Evolutionary conservation across 1,140 invertebrate species (phyloP).

Genomic region (Pygmarrhopalites habei): DNA sequence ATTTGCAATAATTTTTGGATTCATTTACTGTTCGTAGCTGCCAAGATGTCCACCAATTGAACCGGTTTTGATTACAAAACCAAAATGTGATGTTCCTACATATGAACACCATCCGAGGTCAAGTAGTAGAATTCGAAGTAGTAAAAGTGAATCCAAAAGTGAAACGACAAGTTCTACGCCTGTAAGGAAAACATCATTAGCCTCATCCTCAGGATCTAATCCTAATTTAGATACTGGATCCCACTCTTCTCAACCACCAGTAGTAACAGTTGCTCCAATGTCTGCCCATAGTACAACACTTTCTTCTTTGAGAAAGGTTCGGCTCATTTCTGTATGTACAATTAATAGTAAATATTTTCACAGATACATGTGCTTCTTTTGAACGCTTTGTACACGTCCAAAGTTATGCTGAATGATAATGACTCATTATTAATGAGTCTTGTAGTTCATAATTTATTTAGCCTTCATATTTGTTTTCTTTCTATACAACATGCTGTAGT

Average conservation of each 20-base stretch:
- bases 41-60: constrained; percentile 37
- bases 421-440: too few species aligned
- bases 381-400: too few species aligned
- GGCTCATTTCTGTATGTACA: neutral
- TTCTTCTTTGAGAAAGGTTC: constrained; percentile 12
- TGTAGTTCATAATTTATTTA: neutral
- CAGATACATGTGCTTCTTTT: neutral
- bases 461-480: too few species aligned
- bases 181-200: constrained; percentile 7
- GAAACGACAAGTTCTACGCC: neutral
- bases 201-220: too few species aligned
- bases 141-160: neutral
- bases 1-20: too few species aligned
- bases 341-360: too few species aligned
- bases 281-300: constrained; percentile 22
- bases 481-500: too few species aligned
- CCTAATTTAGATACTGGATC: too few species aligned
- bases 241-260: constrained; percentile 21
- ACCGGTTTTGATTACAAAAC: constrained; percentile 13
- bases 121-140: neutral
- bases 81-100: neutral
- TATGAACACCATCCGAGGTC: neutral
- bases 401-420: too few species aligned
- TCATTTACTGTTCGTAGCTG: constrained; percentile 18
- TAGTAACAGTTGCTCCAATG: constrained; percentile 38